Base-by-base conservation (phyloP, 2,888 invertebrate genomes). In the Coelogynopora nodosa region DNA sequence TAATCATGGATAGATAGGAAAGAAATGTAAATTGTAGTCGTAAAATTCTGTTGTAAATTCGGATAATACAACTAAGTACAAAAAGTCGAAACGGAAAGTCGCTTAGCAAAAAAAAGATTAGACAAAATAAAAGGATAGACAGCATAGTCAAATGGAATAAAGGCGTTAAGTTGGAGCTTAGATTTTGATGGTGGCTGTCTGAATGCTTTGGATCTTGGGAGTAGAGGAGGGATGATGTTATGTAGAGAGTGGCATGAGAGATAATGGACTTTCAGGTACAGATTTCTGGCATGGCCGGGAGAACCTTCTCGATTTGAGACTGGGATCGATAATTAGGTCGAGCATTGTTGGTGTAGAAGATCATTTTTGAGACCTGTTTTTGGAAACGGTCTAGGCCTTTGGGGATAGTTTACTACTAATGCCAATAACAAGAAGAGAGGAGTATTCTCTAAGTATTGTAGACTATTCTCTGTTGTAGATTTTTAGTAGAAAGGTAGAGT, bases 121-220 rank as follows among this genome's bases (percentile, higher is more conserved):
- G n/a, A n/a, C n/a, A n/a, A n/a, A n/a, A n/a, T n/a, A n/a, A n/a
- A n/a, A n/a, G n/a, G n/a, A n/a, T n/a, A n/a, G n/a, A n/a, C n/a
- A n/a, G n/a, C n/a, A n/a, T n/a, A n/a, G n/a, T n/a, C n/a, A n/a
- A n/a, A n/a, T n/a, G n/a, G n/a, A n/a, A n/a, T n/a, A 74, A 74
- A 74, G 74, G 74, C 74, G 74, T 13, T 74, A 5, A 74, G 74
- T 74, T 26, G 5, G 74, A 74, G 23, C 5, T 23, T 26, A 23
- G 23, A 74, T 74, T 74, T 74, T n/a, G 23, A 74, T 74, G 27
- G 18, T 74, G 74, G 74, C 23, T 74, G 74, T 5, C 74, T 74
- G 27, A 74, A 74, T 74, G 74, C 74, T 74, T 74, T 74, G 27
- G 74, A 23, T 26, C 74, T 74, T n/a, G 23, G 74, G 74, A 74